Evolutionary conservation across 1,140 invertebrate genomes (phyloP), one percentile per base, ranked within the genome.

Genomic region (Galendromus occidentalis): DNA sequence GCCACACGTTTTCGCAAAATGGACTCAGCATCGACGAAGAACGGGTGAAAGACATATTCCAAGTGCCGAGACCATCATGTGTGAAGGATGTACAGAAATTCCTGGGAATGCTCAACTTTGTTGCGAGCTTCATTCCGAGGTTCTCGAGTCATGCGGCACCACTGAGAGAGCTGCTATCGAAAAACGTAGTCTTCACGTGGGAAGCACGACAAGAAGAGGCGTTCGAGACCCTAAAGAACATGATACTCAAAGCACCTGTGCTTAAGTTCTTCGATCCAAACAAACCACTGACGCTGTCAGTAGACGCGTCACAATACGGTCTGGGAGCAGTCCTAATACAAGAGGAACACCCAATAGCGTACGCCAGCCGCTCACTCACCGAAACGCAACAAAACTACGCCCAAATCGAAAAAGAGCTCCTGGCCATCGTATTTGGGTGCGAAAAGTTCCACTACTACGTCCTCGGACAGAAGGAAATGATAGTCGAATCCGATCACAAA

Each of bases 121-220:
- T 77, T 65, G 69, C 75, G 44, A 69, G 74, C 18, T 80, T 79
- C 67, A 69, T 79, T 7, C 68, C 70, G 33, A 69, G 76, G 44
- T 72, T 77, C 59, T 69, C 75, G 6, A 68, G 69, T 6, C 18
- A 76, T 2, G 70, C 72, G 7, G 70, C 67, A 1, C 75, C 76
- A 14, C 66, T 80, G 5, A 71, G 74, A 66, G 42, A 70, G 33
- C 68, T 79, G 7, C 63, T 67, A 1, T 18, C 20, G 7, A 68
- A 68, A 20, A 33, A 67, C 14, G 30, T 29, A 14, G 25, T n/a
- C 22, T 66, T 47, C 39, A 28, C n/a, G 17, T 66, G 66, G 66
- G 55, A 17, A 22, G n/a, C 18, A 28, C 33, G 7, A 4, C 33
- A 39, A 4, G 33, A 39, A 39, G 4, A 39, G 33, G 33, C 33